phyloP scores from a whole-genome alignment of 1,140 invertebrate species.

The Druon quercuslanigerum region DNA sequence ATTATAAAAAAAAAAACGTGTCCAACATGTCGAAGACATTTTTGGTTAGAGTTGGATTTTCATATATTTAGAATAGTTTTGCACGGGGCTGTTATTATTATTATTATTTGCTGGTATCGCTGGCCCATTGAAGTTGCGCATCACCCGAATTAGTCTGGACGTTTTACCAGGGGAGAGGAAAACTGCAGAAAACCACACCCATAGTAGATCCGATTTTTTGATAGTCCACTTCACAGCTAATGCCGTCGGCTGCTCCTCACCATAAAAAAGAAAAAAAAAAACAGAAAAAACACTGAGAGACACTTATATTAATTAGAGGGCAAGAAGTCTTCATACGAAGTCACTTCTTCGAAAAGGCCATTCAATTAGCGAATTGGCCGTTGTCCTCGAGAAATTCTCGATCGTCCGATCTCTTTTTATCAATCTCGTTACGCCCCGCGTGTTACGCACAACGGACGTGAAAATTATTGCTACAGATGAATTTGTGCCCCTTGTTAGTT shows the following conservation, averaged over 20 bases:
- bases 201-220: neutral
- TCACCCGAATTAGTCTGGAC: too few relatives aligned
- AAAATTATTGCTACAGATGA: slow-evolving; percentile 13
- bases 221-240: neutral
- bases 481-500: slow-evolving; percentile 16
- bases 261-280: neutral
- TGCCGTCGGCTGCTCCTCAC: neutral
- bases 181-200: too few relatives aligned
- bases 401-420: slow-evolving; percentile 6
- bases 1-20: too few relatives aligned
- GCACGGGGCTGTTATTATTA: too few relatives aligned
- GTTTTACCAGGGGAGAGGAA: too few relatives aligned
- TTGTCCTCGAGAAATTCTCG: slow-evolving; percentile 4
- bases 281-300: neutral
- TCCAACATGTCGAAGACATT: too few relatives aligned
- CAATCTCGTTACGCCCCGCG: neutral
- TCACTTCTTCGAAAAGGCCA: neutral
- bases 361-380: slow-evolving; percentile 2
- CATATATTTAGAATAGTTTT: too few relatives aligned
- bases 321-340: neutral
- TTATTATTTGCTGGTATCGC: too few relatives aligned
- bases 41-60: too few relatives aligned
- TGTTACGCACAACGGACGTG: slow-evolving; percentile 2
- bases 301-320: neutral
- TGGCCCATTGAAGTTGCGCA: too few relatives aligned